A percentile compares a stretch with the other conserved stretches of the same genome.
These are phyloP conservation scores for Lampris incognitus DNA, from an alignment of 2,113 vertebrate genomes.

Conservation along the genomic window DNA sequence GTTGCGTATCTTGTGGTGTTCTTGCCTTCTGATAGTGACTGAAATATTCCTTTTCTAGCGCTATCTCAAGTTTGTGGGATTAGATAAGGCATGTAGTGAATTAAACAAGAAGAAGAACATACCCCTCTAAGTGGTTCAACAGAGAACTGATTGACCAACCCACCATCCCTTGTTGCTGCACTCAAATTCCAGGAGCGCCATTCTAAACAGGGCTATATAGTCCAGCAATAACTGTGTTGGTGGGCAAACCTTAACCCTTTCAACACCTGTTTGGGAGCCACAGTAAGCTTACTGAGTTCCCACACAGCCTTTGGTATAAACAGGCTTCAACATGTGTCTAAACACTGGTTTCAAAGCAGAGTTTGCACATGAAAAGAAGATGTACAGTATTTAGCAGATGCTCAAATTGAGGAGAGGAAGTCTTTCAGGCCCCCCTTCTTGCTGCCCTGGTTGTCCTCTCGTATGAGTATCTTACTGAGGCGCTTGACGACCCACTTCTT, in stretches of 20 bases:
- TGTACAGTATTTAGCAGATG: not conserved
- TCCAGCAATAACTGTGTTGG: conserved; percentile 33
- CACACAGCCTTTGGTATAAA: conserved; percentile 30
- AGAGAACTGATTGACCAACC: conserved; percentile 33
- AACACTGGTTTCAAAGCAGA: conserved; percentile 12
- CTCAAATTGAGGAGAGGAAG: conserved; percentile 90
- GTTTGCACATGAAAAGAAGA: conserved; percentile 21
- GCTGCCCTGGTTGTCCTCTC: conserved; percentile 82
- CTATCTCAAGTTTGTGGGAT: conserved; percentile 4
- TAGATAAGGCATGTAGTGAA: conserved; percentile 14
- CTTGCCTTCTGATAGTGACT: conserved; percentile 16
- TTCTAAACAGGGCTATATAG: conserved; percentile 37
- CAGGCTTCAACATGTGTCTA: conserved; percentile 24
- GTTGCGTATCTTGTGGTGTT: not conserved
- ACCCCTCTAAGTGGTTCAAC: conserved; percentile 31
- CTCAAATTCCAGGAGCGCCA: conserved; percentile 47
- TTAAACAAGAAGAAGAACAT: conserved; percentile 17
- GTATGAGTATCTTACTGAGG: conserved; percentile 88
- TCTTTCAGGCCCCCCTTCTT: conserved; percentile 87
- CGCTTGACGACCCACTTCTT: conserved; percentile 88
- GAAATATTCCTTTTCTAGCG: conserved; percentile 23
- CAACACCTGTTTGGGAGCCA: conserved; percentile 32
- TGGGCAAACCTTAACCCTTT: conserved; percentile 46
- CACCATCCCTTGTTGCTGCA: conserved; percentile 11
- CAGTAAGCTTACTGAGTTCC: conserved; percentile 23